Conservation (phyloP, 1,140 invertebrate genomes). For the Hylyphantes graminicola region DNA sequence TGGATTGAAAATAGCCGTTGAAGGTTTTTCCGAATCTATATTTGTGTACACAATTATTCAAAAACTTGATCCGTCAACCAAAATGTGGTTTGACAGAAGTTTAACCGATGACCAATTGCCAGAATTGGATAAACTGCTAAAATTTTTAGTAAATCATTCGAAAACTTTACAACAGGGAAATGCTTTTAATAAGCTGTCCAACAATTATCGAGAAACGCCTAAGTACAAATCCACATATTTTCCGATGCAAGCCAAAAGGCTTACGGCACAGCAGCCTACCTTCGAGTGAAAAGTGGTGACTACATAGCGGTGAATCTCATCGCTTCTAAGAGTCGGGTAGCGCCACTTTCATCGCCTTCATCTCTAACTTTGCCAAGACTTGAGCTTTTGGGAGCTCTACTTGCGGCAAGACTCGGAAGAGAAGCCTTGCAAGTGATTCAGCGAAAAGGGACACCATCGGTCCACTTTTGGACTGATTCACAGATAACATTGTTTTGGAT, state of each 20-base stretch:
- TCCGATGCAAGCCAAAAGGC: conserved; percentile 65
- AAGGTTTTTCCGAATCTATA: no score
- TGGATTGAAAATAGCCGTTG: no score
- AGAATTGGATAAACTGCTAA: no score
- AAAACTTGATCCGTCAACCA: no score
- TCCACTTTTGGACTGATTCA: conserved; percentile 66
- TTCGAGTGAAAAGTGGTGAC: conserved; percentile 49
- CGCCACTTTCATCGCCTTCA: conserved; percentile 63
- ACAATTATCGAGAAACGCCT: no score
- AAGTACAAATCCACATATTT: conserved; percentile 64
- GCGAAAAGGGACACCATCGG: conserved; percentile 9
- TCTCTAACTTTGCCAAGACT: conserved; percentile 65
- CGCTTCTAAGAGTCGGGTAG: conserved; percentile 65
- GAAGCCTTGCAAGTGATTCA: neutral
- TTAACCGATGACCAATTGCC: no score
- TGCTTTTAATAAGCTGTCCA: no score
- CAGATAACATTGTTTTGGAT: conserved; percentile 67
- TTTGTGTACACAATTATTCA: no score
- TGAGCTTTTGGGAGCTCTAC: conserved; percentile 66
- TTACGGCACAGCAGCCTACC: conserved; percentile 65
- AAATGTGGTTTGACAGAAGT: no score
- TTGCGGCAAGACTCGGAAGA: conserved; percentile 64
- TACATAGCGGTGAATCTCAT: conserved; percentile 61
- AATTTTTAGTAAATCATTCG: no score
- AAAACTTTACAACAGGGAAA: no score